Base-by-base conservation (phyloP, 2,888 invertebrate species). In the Aleiodes testaceus region DNA sequence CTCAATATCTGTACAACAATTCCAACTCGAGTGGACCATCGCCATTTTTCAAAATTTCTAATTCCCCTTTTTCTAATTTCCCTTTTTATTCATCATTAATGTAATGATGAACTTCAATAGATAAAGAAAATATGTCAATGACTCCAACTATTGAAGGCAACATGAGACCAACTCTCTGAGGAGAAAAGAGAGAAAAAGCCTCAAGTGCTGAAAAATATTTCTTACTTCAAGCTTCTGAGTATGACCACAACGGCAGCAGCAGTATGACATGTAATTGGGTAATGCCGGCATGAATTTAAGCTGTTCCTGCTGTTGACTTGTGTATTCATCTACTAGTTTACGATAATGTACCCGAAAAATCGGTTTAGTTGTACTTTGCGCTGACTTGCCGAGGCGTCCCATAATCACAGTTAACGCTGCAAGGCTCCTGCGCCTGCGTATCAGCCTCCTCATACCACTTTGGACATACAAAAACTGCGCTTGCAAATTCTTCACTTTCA, bases 231-330 rank as follows among this genome's bases (percentile, higher is more conserved):
- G 82, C 82, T 90, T 90, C 82, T 91, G 91, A 81, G 89, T 89
- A 85, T 91, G 91, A 72, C 91, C 91, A 80, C 91, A 91, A 79
- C 90, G 90, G 81, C 89, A 89, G 85, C 91, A 91, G 79, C 90
- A 90, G 83, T 91, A 91, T 69, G 90, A 90, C 82, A 91, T 86
- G 82, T 90, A 90, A 79, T 91, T 90, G 77, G 90, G 89, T 72
- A 90, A 81, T 30, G 89, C 87, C 49, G 90, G 89, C 86, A 88
- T 88, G 78, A 89, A 88, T 82, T 87, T 88, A 64, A 88, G 80
- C 61, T 86, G 84, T 71, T 88, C 87, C 72, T 80, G 82, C 55
- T 84, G 80, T 74, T 82, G 83, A 72, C 76, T 79, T 73, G 88
- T 87, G 79, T 88, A 89, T 77, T 91, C 91, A 84, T 91, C 90